phyloP scores from a whole-genome alignment of 2,888 invertebrate species.

The Galerucella nymphaeae region DNA sequence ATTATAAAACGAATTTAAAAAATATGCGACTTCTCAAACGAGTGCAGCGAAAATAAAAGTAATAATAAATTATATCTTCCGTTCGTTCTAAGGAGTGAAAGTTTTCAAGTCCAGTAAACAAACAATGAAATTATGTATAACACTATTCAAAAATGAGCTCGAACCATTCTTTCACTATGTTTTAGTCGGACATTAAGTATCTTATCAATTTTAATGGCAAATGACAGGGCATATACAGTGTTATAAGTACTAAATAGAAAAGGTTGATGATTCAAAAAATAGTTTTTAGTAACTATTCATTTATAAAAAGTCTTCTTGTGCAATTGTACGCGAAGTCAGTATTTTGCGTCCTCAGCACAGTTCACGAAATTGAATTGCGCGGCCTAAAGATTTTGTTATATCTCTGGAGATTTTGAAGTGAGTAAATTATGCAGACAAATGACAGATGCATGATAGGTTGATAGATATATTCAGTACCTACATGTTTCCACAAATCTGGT shows the following conservation, averaged over 20 bases:
- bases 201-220: neutral
- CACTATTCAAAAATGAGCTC: neutral
- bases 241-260: neutral
- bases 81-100: conserved; percentile 7
- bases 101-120: conserved; percentile 16
- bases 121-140: conserved; percentile 16
- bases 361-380: no score
- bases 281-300: neutral
- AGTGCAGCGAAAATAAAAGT: conserved; percentile 13
- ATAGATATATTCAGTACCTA: no score
- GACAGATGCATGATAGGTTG: no score
- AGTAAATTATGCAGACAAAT: no score
- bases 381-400: no score
- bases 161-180: neutral
- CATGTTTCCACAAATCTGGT: no score
- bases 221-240: no score
- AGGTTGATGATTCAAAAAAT: neutral
- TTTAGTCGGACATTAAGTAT: neutral
- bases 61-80: conserved; percentile 8
- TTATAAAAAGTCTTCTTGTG: no score
- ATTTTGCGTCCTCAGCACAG: no score
- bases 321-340: no score
- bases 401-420: no score
- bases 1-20: neutral
- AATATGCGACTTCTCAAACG: neutral